Percentiles rank a stretch among this genome's conserved stretches.
Evolutionary conservation across 2,113 vertebrate genomes (phyloP).

Genomic region (Cercocebus atys): DNA sequence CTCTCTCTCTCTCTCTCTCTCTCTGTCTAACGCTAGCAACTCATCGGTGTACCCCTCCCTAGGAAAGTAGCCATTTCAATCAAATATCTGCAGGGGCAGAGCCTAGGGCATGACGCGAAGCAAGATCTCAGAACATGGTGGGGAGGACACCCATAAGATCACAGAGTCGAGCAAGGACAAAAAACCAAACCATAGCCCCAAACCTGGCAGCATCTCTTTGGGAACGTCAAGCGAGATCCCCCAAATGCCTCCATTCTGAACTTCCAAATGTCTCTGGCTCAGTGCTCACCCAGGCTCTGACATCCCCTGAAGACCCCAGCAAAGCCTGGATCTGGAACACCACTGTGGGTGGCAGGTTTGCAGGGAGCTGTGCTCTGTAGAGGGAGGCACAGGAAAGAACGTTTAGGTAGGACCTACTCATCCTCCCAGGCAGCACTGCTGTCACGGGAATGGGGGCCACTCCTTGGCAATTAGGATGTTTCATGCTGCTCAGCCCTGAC

Average conservation of each 20-base stretch:
- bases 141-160: no score
- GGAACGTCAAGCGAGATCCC: background rate
- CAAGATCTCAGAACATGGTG: no score
- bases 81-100: background rate
- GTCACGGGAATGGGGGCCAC: accelerated
- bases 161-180: background rate
- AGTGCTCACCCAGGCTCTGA: background rate
- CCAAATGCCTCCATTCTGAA: background rate
- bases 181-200: background rate
- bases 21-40: background rate
- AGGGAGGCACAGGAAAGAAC: background rate
- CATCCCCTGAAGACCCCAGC: accelerated
- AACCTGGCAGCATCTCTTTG: background rate
- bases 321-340: background rate
- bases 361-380: background rate
- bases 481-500: background rate
- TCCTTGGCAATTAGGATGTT: background rate
- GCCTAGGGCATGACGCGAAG: background rate
- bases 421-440: background rate
- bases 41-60: background rate
- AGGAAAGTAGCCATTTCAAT: background rate
- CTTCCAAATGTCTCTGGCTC: background rate
- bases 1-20: no score
- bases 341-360: accelerated
- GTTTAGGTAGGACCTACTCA: background rate